Conservation (phyloP, 2,113 vertebrate genomes). For the Puntigrus tetrazona region DNA sequence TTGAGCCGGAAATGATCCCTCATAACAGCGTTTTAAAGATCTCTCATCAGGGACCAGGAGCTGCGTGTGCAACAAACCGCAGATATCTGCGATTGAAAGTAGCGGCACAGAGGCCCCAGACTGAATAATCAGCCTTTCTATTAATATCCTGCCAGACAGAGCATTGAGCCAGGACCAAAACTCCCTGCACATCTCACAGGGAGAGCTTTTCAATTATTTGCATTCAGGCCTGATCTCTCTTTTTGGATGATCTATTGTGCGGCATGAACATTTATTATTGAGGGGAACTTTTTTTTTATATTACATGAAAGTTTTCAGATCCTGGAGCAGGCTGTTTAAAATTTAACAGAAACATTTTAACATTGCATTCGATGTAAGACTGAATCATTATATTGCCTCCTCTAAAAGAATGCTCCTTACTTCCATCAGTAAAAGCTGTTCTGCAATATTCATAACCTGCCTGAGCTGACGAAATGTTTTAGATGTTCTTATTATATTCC, state of each 20-base stretch:
- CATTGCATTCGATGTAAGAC: not conserved
- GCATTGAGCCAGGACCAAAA: constrained; percentile 22
- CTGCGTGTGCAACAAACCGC: constrained; percentile 50
- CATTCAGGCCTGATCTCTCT: constrained; percentile 11
- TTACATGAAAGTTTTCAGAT: not conserved
- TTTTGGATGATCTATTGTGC: constrained; percentile 8
- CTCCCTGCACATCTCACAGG: constrained; percentile 17
- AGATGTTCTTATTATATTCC: not conserved
- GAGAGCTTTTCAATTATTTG: not conserved
- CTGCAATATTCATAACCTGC: not conserved
- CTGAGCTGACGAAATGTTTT: not conserved
- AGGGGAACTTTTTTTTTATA: not conserved
- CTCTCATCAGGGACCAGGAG: constrained; percentile 53
- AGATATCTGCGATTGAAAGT: constrained; percentile 58
- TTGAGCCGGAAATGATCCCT: constrained; percentile 51
- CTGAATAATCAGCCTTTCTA: constrained; percentile 28
- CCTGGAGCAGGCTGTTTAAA: not conserved
- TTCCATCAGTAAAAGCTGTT: not conserved
- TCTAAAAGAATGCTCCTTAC: not conserved
- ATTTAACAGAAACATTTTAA: not conserved
- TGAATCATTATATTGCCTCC: not conserved
- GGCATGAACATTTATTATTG: not conserved
- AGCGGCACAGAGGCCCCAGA: constrained; percentile 59
- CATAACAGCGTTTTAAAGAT: constrained; percentile 61
- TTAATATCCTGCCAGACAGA: constrained; percentile 32